Evolutionary conservation across 2,797 vertebrate genomes (phyloP).

Genomic region (Amblyraja radiata): DNA sequence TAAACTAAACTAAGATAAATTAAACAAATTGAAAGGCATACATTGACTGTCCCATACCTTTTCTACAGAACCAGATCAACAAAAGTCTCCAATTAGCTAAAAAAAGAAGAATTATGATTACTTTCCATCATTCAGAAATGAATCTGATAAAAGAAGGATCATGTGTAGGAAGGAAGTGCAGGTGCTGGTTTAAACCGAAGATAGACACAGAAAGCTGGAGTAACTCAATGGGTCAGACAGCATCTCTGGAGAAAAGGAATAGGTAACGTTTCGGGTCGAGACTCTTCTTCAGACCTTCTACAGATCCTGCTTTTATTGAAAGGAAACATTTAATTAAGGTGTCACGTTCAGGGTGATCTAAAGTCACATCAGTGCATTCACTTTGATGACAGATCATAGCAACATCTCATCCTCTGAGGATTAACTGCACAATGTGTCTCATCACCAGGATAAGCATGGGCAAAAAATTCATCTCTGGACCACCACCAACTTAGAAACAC

Average conservation of each 20-base stretch:
- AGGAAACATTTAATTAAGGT: not conserved
- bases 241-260: too few relatives aligned
- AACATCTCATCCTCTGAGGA: too few relatives aligned
- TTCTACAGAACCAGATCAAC: not conserved
- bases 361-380: too few relatives aligned
- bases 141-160: not conserved
- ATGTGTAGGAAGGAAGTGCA: too few relatives aligned
- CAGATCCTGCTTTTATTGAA: not conserved
- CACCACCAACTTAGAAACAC: too few relatives aligned
- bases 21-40: constrained; percentile 2
- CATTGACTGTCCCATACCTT: not conserved
- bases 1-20: too few relatives aligned
- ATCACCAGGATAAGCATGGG: not conserved
- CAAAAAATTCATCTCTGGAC: too few relatives aligned
- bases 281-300: too few relatives aligned
- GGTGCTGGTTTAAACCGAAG: too few relatives aligned
- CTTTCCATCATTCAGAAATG: not conserved
- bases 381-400: constrained; percentile 12
- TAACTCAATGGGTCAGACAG: too few relatives aligned
- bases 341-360: not conserved
- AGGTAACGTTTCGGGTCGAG: too few relatives aligned
- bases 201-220: too few relatives aligned
- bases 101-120: not conserved
- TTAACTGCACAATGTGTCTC: not conserved
- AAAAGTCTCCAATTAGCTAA: not conserved